phyloP scores from a whole-genome alignment of 1,140 invertebrate species.

The Lycorma delicatula region DNA sequence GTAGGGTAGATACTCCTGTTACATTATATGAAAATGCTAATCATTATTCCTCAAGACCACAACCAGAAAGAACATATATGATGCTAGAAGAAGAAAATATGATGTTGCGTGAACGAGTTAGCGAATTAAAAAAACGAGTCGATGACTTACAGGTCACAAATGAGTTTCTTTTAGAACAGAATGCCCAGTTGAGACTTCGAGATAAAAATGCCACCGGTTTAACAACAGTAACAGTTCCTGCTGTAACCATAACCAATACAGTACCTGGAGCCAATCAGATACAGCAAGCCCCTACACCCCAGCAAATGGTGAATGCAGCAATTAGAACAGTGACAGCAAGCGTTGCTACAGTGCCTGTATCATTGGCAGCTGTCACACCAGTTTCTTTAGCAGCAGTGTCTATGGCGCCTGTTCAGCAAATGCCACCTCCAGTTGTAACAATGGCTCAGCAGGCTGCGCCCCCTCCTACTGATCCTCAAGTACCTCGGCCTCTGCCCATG shows the following conservation, averaged over 20 bases:
- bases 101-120: constrained; percentile 58
- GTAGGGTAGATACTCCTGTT: too few relatives aligned
- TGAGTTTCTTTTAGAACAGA: constrained; percentile 72
- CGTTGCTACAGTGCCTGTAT: constrained; percentile 54
- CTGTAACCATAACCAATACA: constrained; percentile 48
- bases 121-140: constrained; percentile 62
- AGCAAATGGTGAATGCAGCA: constrained; percentile 42
- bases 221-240: constrained; percentile 45
- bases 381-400: constrained; percentile 50
- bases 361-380: constrained; percentile 46
- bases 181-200: constrained; percentile 61
- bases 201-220: constrained; percentile 47
- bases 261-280: constrained; percentile 27
- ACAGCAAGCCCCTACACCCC: constrained; percentile 36
- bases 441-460: constrained; percentile 41
- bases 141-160: constrained; percentile 46
- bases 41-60: too few relatives aligned
- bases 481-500: constrained; percentile 36
- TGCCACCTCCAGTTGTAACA: constrained; percentile 49
- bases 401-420: constrained; percentile 44
- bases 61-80: constrained; percentile 11
- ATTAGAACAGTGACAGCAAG: constrained; percentile 49
- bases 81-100: constrained; percentile 64
- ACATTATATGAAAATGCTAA: too few relatives aligned
- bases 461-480: too few relatives aligned